Evolutionary conservation across 2,113 vertebrate species (phyloP).

Genomic region (Paracanthobrama guichenoti): DNA sequence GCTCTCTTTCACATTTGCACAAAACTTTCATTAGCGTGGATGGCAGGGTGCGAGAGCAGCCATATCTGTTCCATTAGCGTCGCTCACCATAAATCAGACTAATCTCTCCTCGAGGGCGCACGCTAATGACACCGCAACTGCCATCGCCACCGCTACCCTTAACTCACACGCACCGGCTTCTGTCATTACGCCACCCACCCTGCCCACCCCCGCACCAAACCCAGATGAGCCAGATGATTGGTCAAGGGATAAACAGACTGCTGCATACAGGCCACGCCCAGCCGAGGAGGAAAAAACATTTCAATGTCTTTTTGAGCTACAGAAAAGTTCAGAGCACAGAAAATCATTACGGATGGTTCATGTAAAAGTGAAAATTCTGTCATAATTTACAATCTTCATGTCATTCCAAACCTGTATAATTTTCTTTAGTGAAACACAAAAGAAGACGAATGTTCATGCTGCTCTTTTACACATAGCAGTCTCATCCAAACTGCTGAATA

Average conservation of each 20-base stretch:
- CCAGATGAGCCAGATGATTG: constrained; percentile 41
- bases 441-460: background rate
- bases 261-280: constrained; percentile 16
- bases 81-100: constrained; percentile 76
- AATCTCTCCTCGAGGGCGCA: constrained; percentile 76
- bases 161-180: constrained; percentile 43
- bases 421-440: background rate
- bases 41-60: constrained; percentile 67
- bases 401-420: background rate
- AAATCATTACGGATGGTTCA: background rate
- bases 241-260: constrained; percentile 8
- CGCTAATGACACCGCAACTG: constrained; percentile 66
- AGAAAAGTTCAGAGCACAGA: background rate
- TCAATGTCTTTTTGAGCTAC: background rate
- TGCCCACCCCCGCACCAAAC: background rate
- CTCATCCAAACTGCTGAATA: background rate
- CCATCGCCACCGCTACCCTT: constrained; percentile 47
- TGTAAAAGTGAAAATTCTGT: background rate
- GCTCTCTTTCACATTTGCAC: constrained; percentile 76
- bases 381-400: background rate
- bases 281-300: background rate
- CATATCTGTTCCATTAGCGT: constrained; percentile 75
- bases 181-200: constrained; percentile 33
- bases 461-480: background rate
- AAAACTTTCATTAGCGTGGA: constrained; percentile 83